Conservation (phyloP, 2,797 vertebrate genomes). For the Bovichtus variegatus region DNA sequence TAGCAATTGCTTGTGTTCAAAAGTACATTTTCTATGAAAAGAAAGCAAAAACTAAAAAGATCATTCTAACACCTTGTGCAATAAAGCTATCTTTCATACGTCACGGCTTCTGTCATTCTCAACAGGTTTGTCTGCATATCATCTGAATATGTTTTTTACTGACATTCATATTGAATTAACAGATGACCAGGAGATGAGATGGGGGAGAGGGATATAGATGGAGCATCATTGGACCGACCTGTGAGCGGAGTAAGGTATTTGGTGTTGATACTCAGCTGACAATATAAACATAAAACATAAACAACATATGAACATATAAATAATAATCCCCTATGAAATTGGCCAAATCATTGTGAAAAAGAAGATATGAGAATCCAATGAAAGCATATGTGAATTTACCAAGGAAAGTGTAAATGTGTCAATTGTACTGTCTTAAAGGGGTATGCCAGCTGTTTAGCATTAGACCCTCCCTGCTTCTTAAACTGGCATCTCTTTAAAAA, state of each 20-base stretch:
- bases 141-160: background rate
- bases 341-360: background rate
- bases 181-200: background rate
- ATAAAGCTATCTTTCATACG: conserved; percentile 99
- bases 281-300: background rate
- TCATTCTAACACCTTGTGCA: conserved; percentile 98
- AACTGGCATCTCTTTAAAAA: background rate
- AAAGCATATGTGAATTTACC: background rate
- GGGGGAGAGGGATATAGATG: no score
- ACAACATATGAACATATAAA: background rate
- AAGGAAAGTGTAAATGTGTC: background rate
- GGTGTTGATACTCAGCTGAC: background rate
- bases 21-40: conserved; percentile 95
- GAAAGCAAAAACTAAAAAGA: conserved; percentile 92
- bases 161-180: no score
- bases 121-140: conserved; percentile 34
- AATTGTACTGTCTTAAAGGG: background rate
- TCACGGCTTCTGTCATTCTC: conserved; percentile 81
- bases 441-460: background rate
- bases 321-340: background rate
- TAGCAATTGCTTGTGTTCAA: conserved; percentile 99
- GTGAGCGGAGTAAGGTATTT: background rate
- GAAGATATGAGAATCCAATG: background rate
- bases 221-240: background rate
- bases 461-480: background rate